Base-by-base conservation (phyloP, 2,888 invertebrate species). In the Neoascia interrupta region DNA sequence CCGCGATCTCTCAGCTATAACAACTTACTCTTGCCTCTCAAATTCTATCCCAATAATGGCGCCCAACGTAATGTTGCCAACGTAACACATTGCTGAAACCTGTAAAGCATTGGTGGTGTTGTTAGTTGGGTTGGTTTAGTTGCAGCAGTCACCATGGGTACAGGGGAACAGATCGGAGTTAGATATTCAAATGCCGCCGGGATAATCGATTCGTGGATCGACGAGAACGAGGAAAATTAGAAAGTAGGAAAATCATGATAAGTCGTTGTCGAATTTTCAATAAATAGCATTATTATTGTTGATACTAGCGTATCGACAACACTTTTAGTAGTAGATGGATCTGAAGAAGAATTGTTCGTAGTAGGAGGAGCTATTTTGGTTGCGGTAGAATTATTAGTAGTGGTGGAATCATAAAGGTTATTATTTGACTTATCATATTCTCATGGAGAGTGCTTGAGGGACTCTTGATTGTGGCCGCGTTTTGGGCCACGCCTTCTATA, bases 361-460 rank as follows among this genome's bases (percentile, higher is more conserved):
- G 83, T 82, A 81, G 81, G 82, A 81, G 82, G 81, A 73, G 72
- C 68, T 80, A 74, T 69, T 69, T 63, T 74, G 74, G 73, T 80
- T 69, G 68, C 73, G 70, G 81, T 72, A 81, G 70, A 49, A 72
- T 43, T 70, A 72, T 70, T 70, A 82, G 74, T 81, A 74, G 82
- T 68, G 51, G 70, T 41, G 63, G 64, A 63, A 75, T 75, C 61
- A 69, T 74, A 63, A 82, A 69, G 61, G 54, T 81, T 86, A 84
- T 87, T 85, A 85, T 87, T 88, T 84, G 88, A 88, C 85, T 89
- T 89, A 83, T 89, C 82, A 89, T 89, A 83, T 89, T 89, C 81
- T 88, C 89, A 82, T 89, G 89, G 84, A 89, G 84, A 73, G 83
- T 81, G 51, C 53, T 76, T 72, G 81, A 82, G 60, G 83, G 83